phyloP scores from a whole-genome alignment of 1,140 invertebrate species.

The Oscheius sp. region DNA sequence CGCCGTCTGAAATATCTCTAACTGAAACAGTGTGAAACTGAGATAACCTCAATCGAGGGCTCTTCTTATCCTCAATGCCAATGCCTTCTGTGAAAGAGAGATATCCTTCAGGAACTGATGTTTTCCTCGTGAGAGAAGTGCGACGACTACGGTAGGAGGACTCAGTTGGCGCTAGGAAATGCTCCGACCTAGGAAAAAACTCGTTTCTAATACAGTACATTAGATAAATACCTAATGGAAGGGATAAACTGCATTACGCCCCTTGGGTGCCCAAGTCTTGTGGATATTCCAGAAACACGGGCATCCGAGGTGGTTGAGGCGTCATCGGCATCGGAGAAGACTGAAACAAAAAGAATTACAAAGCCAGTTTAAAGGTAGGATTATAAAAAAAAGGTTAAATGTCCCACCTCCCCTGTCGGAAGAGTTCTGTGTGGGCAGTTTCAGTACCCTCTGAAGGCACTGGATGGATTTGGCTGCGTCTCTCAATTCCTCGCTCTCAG shows the following conservation, averaged over 20 bases:
- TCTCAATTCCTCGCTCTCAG: constrained; percentile 46
- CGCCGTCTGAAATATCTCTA: not conserved
- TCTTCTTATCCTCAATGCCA: not conserved
- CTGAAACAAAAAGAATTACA: constrained; percentile 20
- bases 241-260: constrained; percentile 51
- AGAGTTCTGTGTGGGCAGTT: constrained; percentile 30
- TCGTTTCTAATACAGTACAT: constrained; percentile 4
- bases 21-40: constrained; percentile 10
- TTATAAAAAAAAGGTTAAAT: constrained; percentile 8
- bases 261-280: constrained; percentile 43
- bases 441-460: constrained; percentile 43
- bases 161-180: constrained; percentile 23
- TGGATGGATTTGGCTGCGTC: constrained; percentile 46
- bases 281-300: constrained; percentile 43
- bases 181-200: constrained; percentile 33
- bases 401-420: constrained; percentile 11
- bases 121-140: constrained; percentile 33
- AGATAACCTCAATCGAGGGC: not conserved
- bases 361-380: not conserved
- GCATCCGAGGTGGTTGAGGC: constrained; percentile 20
- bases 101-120: constrained; percentile 42
- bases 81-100: not conserved
- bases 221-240: constrained; percentile 37
- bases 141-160: constrained; percentile 10
- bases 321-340: constrained; percentile 30